Evolutionary conservation across 2,888 invertebrate genomes (phyloP), one percentile per base, ranked within the genome.

Genomic region (Drosophila meridionalis): DNA sequence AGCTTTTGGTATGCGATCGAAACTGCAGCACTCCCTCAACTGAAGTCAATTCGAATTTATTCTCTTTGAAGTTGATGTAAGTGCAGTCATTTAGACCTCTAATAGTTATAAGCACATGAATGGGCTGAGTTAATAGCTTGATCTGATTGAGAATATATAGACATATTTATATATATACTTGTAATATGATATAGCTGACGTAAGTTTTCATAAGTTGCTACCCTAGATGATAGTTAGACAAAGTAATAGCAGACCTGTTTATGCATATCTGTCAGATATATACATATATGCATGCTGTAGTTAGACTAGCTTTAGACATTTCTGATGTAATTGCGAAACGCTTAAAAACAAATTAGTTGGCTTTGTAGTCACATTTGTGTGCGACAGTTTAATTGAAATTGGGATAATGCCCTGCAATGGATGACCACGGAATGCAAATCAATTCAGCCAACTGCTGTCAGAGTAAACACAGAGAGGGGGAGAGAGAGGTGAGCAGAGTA

Each of bases 361-460:
- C 32, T 26, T 45, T 30, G 28, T 38, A 48, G 59, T 8, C 36
- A 20, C 47, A 60, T 20, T 36, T 53, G 43, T 45, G 45, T 38
- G 30, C 28, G 48, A 26, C 43, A 52, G 6, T 57, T 55, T 32
- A 69, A 76, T 75, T 72, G 61, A 66, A 64, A 69, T 73, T 73
- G 52, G 34, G 28, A 67, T 67, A 68, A 67, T 65, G 70, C 43
- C 55, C 62, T 57, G 45, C 45, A 48, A 28, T 40, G 67, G 67
- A 52, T 74, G 64, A 34, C 58, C 58, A 63, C 56, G 59, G 68
- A 68, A 71, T 78, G 63, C 65, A 75, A 76, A 77, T 77, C 73
- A 76, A 59, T 70, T 63, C 63, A 61, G 53, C n/a, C 69, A 76
- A 69, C 64, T 50, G 57, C 42, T 57, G 61, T 7, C 43, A 26